These are phyloP conservation scores for Sardinella longiceps DNA, from an alignment of 2,797 vertebrate genomes.

Conservation along the genomic window DNA sequence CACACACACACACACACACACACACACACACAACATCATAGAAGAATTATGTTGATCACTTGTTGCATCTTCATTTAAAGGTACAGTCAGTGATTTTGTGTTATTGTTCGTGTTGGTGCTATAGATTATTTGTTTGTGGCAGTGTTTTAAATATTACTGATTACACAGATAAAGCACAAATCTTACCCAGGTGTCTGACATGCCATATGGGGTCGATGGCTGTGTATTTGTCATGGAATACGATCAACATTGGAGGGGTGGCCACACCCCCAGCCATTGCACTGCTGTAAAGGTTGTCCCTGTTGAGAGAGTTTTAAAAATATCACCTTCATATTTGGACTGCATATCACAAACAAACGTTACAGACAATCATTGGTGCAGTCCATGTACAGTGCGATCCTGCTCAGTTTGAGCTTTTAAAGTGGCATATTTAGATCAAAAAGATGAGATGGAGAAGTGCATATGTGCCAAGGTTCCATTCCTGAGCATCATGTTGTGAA, in stretches of 20 bases:
- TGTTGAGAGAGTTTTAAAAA: conserved; percentile 54
- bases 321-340: not conserved
- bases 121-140: too few relatives aligned
- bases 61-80: too few relatives aligned
- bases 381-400: not conserved
- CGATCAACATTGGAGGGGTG: conserved; percentile 91
- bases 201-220: conserved; percentile 92
- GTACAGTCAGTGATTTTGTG: too few relatives aligned
- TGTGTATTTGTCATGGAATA: conserved; percentile 90
- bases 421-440: not conserved
- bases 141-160: too few relatives aligned
- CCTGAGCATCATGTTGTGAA: too few relatives aligned
- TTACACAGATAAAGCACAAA: not conserved
- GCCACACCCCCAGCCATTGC: conserved; percentile 89
- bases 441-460: not conserved
- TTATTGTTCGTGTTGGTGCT: too few relatives aligned
- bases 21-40: too few relatives aligned
- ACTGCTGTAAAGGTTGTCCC: conserved; percentile 91
- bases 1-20: too few relatives aligned
- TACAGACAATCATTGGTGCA: not conserved
- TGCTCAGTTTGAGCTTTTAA: not conserved
- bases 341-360: not conserved
- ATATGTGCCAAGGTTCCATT: too few relatives aligned
- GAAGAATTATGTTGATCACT: too few relatives aligned
- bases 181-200: conserved; percentile 89